Conservation (phyloP, 1,140 invertebrate species). For the Penaeus japonicus region DNA sequence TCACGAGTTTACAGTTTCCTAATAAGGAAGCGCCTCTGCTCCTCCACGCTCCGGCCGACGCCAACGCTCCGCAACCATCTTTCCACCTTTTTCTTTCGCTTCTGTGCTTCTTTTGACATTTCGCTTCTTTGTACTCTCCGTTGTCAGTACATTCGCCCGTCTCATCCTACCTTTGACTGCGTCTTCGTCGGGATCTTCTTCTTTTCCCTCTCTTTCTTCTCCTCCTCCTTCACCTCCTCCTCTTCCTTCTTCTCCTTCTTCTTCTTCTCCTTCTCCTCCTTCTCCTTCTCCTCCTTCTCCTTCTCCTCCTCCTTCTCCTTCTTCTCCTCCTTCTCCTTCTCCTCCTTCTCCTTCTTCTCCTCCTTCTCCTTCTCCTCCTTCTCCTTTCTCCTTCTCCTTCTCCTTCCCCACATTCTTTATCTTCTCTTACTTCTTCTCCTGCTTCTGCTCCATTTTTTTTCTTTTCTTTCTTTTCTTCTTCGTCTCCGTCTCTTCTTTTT, state of each 20-base stretch:
- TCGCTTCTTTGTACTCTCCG: neutral
- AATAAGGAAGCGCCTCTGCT: constrained; percentile 12
- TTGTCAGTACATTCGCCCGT: neutral
- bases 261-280: no score
- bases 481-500: no score
- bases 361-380: neutral
- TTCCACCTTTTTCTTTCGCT: neutral
- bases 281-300: no score
- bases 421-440: neutral
- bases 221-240: neutral
- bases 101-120: neutral
- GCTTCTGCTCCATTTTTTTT: no score
- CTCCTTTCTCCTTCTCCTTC: neutral
- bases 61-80: neutral
- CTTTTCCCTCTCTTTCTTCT: neutral
- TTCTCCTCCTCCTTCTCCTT: no score
- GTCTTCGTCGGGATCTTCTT: no score
- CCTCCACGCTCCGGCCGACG: neutral
- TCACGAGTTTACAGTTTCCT: constrained; percentile 33
- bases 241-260: no score
- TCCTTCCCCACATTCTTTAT: neutral
- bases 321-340: no score
- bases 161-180: no score
- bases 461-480: neutral
- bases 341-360: no score